Conservation (phyloP, 2,113 vertebrate genomes). For the Hystrix cristata region DNA sequence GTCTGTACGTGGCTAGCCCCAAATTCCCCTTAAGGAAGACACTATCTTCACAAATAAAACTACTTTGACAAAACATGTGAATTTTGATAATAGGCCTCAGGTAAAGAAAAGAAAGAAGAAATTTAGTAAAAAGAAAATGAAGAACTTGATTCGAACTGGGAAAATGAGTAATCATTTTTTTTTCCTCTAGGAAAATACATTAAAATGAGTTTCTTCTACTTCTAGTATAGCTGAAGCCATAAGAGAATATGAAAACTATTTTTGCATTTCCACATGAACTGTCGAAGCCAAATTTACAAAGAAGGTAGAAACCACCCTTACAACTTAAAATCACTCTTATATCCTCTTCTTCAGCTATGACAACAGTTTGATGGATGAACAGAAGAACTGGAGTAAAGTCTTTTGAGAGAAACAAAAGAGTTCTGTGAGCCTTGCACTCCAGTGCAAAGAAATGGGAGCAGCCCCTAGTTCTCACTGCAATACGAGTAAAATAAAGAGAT, state of each 20-base stretch:
- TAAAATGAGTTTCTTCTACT: background rate
- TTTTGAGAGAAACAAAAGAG: background rate
- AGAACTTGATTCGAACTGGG: background rate
- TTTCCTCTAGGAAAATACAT: background rate
- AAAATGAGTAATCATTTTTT: background rate
- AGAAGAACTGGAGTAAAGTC: background rate
- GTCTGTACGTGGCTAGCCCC: background rate
- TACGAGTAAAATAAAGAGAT: background rate
- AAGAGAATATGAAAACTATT: background rate
- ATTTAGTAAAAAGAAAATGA: background rate
- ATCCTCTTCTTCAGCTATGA: too few relatives aligned
- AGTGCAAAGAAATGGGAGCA: rapidly evolving
- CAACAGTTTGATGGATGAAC: background rate
- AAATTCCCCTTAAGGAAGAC: background rate
- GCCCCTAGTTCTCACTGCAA: too few relatives aligned
- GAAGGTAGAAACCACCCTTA: too few relatives aligned
- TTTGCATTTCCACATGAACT: background rate
- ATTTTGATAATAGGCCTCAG: background rate
- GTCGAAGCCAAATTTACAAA: background rate
- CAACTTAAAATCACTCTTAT: background rate
- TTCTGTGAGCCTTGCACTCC: background rate
- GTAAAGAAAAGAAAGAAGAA: background rate
- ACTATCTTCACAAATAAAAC: background rate
- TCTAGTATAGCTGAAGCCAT: background rate
- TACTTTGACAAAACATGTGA: background rate